A percentile compares a stretch with the other conserved stretches of the same genome.
These are phyloP conservation scores for Colistium nudipinnis DNA, from an alignment of 2,113 vertebrate species.

Conservation along the genomic window DNA sequence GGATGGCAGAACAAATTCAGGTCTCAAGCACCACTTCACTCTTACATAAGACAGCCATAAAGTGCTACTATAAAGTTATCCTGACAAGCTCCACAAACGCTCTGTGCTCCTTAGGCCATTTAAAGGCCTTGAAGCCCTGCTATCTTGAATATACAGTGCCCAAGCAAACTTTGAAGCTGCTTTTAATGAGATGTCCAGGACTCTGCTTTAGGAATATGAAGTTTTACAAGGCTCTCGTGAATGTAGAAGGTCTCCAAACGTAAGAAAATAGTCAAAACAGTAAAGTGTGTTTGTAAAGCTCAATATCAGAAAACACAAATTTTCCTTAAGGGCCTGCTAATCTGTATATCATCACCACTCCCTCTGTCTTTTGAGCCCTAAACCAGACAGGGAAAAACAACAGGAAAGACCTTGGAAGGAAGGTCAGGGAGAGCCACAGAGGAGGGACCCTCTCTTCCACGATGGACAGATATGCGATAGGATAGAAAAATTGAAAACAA, in stretches of 20 bases:
- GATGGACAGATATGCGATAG: not conserved
- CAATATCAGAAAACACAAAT: not conserved
- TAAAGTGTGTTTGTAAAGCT: not conserved
- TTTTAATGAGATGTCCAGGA: slow-evolving; percentile 12
- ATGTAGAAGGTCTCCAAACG: not conserved
- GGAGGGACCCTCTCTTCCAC: not conserved
- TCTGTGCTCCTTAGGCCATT: slow-evolving; percentile 4
- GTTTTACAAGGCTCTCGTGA: slow-evolving; percentile 43
- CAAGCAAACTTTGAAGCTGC: slow-evolving; percentile 4
- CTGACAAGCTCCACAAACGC: slow-evolving; percentile 6
- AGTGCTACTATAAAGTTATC: slow-evolving; percentile 34
- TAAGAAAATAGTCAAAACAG: not conserved
- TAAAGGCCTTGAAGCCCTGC: slow-evolving; percentile 8
- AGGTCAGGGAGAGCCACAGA: not conserved
- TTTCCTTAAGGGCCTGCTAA: no score
- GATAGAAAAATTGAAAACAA: not conserved
- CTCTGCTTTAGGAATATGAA: slow-evolving; percentile 3
- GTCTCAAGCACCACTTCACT: slow-evolving; percentile 10
- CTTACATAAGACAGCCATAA: slow-evolving; percentile 20
- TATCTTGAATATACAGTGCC: slow-evolving; percentile 3
- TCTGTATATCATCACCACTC: not conserved
- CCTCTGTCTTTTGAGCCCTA: not conserved
- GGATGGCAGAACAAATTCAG: slow-evolving; percentile 1
- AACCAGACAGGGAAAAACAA: not conserved
- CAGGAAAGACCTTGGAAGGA: no score